phyloP scores from a whole-genome alignment of 2,113 vertebrate genomes.

The Upupa epops region DNA sequence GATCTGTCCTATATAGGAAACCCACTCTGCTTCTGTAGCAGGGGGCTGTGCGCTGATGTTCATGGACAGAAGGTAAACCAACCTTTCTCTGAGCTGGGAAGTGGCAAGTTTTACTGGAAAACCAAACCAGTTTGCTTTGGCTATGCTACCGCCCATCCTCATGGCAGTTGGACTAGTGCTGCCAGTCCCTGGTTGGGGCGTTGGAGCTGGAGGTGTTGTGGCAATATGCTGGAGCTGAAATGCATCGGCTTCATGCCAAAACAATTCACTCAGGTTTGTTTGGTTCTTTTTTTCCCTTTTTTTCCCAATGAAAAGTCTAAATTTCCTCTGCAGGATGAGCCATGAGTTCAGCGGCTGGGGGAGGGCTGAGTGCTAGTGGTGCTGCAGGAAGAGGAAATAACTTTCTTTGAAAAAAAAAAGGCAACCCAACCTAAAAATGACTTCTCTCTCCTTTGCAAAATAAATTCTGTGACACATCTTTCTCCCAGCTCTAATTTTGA shows the following conservation, averaged over 20 bases:
- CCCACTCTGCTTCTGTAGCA: neutral
- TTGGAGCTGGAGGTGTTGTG: neutral
- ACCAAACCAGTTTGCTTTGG: constrained; percentile 10
- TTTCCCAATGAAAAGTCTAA: neutral
- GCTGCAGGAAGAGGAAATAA: neutral
- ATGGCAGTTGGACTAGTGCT: neutral
- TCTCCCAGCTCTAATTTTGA: neutral
- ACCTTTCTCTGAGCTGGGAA: neutral
- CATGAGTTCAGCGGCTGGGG: neutral
- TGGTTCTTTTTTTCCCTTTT: neutral
- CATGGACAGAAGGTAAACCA: neutral
- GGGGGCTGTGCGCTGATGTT: neutral
- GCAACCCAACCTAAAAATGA: neutral
- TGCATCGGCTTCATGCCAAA: neutral
- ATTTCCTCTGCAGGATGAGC: constrained; percentile 31
- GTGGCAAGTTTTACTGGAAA: constrained; percentile 19
- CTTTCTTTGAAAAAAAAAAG: neutral
- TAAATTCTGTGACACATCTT: neutral
- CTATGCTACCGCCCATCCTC: neutral
- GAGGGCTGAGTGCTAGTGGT: neutral
- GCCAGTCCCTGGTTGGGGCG: neutral
- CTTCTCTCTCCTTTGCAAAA: constrained; percentile 3
- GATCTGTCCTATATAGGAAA: neutral
- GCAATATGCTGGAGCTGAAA: neutral
- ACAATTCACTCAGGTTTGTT: neutral